Evolutionary conservation across 2,797 vertebrate species (phyloP).

Genomic region (Nyctalus aviator): DNA sequence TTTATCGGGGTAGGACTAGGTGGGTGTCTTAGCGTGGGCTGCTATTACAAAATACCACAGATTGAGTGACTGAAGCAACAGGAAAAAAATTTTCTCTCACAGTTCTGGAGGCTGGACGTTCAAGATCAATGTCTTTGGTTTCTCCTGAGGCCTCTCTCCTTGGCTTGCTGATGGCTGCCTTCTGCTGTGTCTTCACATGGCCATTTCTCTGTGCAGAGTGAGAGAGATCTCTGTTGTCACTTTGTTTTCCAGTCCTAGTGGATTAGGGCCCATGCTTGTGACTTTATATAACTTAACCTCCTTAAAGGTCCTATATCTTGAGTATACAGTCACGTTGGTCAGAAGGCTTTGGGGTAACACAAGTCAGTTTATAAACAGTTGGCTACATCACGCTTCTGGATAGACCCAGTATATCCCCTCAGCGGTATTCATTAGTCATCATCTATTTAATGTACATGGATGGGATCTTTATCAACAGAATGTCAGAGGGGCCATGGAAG

Average conservation of each 20-base stretch:
- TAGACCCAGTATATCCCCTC: neutral
- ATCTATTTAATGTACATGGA: no score
- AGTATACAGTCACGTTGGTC: neutral
- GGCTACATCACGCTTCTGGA: neutral
- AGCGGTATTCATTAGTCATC: neutral
- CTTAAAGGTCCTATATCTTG: neutral
- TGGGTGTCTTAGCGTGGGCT: no score
- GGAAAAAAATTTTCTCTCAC: no score
- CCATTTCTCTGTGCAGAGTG: neutral
- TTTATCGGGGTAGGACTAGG: no score
- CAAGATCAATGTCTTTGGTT: no score
- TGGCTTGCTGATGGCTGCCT: no score
- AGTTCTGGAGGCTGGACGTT: no score
- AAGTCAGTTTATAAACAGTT: neutral
- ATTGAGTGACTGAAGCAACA: no score
- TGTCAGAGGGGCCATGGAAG: neutral
- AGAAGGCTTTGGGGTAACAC: neutral
- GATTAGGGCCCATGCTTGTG: neutral
- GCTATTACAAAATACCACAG: no score
- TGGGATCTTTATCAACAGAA: neutral
- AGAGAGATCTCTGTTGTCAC: neutral
- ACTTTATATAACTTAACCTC: neutral
- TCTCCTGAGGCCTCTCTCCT: no score
- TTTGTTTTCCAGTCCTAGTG: neutral
- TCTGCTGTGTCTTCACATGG: no score